These are phyloP conservation scores for Gobiocypris rarus DNA, from an alignment of 2,113 vertebrate species.

Conservation along the genomic window DNA sequence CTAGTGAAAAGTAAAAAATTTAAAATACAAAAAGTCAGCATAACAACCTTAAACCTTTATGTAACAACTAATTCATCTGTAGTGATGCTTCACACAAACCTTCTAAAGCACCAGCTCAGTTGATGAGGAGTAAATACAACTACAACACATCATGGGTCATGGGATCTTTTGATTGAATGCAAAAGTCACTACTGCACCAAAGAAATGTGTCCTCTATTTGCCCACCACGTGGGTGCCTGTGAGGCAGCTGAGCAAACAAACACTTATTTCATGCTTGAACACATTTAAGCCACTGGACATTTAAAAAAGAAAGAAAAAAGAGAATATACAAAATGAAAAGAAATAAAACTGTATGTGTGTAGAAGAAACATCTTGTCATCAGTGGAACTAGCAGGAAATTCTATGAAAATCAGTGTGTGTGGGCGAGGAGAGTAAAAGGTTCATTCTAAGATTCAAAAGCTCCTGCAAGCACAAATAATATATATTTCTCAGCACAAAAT, in stretches of 20 bases:
- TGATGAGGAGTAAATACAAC: not conserved
- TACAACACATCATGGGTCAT: conserved; percentile 9
- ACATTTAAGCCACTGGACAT: conserved; percentile 26
- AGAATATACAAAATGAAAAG: not conserved
- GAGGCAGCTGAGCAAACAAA: conserved; percentile 17
- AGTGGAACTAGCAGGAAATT: not conserved
- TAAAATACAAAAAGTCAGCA: not conserved
- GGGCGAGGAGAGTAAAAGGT: not conserved
- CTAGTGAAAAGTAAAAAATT: too few species aligned
- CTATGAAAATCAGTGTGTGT: not conserved
- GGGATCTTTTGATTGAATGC: conserved; percentile 5
- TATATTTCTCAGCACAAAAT: not conserved
- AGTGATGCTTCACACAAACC: not conserved
- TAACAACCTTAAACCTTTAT: conserved; percentile 22
- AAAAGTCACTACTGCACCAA: conserved; percentile 2
- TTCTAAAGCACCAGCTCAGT: not conserved
- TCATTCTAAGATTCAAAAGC: not conserved
- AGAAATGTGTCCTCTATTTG: not conserved
- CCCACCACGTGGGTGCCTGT: conserved; percentile 11
- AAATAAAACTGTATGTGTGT: not conserved
- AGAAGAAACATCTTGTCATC: not conserved
- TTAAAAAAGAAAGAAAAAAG: not conserved
- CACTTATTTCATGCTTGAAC: conserved; percentile 23
- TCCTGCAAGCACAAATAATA: not conserved
- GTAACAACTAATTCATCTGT: not conserved